Percentiles rank a stretch among this genome's conserved stretches.
Evolutionary conservation across 2,113 vertebrate species (phyloP).

Genomic region (Pteruthius melanotis): DNA sequence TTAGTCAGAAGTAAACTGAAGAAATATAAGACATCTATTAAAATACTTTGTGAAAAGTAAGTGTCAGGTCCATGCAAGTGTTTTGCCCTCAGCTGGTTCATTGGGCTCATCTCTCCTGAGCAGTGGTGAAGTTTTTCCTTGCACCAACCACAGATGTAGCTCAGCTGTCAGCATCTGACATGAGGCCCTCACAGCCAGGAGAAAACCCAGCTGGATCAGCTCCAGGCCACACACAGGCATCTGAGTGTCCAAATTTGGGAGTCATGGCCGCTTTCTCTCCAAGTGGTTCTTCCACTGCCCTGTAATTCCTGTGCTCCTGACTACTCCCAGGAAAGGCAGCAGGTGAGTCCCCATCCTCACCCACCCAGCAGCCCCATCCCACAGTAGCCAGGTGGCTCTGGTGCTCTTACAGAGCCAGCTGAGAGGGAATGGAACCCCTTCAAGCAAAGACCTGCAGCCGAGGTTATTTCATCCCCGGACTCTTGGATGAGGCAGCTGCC

Average conservation of each 20-base stretch:
- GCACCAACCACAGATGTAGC: background rate
- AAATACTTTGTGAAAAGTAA: conserved; percentile 1
- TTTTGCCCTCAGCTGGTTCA: background rate
- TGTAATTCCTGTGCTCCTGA: background rate
- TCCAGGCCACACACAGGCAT: background rate
- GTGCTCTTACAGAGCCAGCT: background rate
- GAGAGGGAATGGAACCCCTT: background rate
- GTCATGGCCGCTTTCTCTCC: fast-evolving
- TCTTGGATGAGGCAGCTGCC: background rate
- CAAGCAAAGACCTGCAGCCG: background rate
- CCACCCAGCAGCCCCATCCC: background rate
- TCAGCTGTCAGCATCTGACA: background rate
- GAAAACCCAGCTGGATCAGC: background rate
- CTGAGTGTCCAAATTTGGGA: background rate
- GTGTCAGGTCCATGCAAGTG: background rate
- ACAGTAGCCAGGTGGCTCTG: background rate
- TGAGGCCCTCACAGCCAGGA: background rate
- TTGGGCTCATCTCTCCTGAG: background rate
- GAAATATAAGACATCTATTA: background rate
- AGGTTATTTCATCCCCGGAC: background rate
- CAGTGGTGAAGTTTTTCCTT: background rate
- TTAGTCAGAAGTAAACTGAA: conserved; percentile 28
- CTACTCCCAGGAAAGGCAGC: background rate
- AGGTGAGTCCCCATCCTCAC: too few species aligned
- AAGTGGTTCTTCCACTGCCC: background rate